Evolutionary conservation across 1,140 invertebrate species (phyloP).

Genomic region (Lordiphosa collinella): DNA sequence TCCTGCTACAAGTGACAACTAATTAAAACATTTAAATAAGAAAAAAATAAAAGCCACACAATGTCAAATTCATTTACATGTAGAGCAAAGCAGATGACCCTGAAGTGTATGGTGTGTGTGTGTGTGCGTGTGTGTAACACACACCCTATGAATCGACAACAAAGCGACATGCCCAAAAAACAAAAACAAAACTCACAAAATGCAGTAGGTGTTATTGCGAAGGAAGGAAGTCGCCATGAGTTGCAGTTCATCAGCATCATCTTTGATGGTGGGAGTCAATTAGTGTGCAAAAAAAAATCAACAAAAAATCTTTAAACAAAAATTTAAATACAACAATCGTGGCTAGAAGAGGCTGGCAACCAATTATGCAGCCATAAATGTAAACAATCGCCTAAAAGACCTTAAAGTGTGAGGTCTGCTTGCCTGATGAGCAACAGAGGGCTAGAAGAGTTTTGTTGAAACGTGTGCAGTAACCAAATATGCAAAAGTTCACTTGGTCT

Average conservation of each 20-base stretch:
- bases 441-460: constrained; percentile 46
- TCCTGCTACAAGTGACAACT: constrained; percentile 50
- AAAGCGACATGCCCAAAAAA: constrained; percentile 6
- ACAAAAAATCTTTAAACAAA: constrained; percentile 25
- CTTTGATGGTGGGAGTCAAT: constrained; percentile 66
- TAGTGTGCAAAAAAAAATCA: constrained; percentile 52
- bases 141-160: too few relatives aligned
- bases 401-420: constrained; percentile 41
- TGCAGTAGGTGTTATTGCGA: constrained; percentile 41
- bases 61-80: constrained; percentile 44
- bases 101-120: too few relatives aligned
- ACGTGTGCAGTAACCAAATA: constrained; percentile 39
- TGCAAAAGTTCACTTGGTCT: constrained; percentile 55
- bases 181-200: constrained; percentile 15
- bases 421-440: constrained; percentile 18
- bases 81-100: constrained; percentile 7
- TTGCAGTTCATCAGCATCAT: constrained; percentile 40
- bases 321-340: background rate
- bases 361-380: constrained; percentile 76
- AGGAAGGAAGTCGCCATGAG: constrained; percentile 66
- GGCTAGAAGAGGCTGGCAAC: constrained; percentile 28
- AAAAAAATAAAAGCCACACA: constrained; percentile 50
- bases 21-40: constrained; percentile 60
- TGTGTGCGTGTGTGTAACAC: too few relatives aligned
- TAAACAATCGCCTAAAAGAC: constrained; percentile 72